Conservation (phyloP, 2,113 vertebrate genomes). For the Eurypyga helias region DNA sequence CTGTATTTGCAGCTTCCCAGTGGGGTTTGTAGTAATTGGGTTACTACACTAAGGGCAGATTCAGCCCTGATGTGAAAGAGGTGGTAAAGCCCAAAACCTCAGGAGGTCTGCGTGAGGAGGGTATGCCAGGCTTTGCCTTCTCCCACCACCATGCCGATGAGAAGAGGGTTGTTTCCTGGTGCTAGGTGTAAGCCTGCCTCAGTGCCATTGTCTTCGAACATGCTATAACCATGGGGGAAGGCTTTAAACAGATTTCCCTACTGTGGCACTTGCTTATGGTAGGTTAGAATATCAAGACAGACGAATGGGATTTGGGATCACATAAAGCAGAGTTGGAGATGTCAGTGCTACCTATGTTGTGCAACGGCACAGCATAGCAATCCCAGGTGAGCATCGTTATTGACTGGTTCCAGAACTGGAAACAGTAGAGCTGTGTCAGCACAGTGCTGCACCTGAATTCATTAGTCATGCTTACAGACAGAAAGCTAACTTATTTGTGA, state of each 20-base stretch:
- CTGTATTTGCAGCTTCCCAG: not conserved
- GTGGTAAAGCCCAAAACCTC: not conserved
- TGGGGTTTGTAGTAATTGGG: not conserved
- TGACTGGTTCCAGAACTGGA: not conserved
- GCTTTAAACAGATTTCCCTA: not conserved
- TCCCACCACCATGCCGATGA: not conserved
- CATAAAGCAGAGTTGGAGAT: not conserved
- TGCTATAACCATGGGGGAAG: rapidly evolving
- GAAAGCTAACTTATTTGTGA: not conserved
- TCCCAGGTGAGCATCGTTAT: not conserved
- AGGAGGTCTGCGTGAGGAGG: not conserved
- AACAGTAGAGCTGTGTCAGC: not conserved
- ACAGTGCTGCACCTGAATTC: not conserved
- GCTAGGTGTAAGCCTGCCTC: not conserved
- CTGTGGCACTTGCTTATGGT: not conserved
- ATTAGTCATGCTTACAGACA: not conserved
- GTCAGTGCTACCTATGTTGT: not conserved
- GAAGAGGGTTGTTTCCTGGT: not conserved
- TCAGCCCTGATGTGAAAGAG: not conserved
- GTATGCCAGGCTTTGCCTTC: not conserved
- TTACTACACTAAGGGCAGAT: not conserved
- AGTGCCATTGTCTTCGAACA: not conserved
- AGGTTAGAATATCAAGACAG: not conserved
- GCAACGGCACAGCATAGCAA: not conserved
- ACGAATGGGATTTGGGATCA: not conserved